Evolutionary conservation across 2,888 invertebrate species (phyloP).

Genomic region (Pyrgus malvae): DNA sequence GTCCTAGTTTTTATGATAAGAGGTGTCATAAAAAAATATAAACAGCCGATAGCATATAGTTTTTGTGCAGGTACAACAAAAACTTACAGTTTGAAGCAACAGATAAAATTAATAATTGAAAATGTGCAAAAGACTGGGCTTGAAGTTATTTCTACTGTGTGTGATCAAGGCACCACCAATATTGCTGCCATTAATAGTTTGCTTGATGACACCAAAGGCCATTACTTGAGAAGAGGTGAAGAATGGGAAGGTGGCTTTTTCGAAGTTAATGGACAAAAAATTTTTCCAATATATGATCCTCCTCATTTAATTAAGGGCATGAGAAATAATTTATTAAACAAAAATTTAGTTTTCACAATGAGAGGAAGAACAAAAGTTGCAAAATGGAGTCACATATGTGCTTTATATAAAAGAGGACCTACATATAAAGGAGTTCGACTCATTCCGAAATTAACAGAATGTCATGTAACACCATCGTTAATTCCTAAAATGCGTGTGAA

Average conservation of each 20-base stretch:
- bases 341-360: background rate
- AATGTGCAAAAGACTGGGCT: slow-evolving; percentile 24
- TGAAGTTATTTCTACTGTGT: slow-evolving; percentile 30
- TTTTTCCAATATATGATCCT: background rate
- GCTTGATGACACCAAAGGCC: background rate
- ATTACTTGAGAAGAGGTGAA: slow-evolving; percentile 6
- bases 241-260: slow-evolving; percentile 1
- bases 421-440: background rate
- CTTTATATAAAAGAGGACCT: background rate
- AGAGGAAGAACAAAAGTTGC: background rate
- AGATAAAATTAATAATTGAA: slow-evolving; percentile 24
- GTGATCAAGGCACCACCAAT: slow-evolving; percentile 12
- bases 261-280: background rate
- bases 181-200: background rate
- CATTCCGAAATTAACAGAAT: background rate
- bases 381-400: background rate
- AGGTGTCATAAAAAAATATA: slow-evolving; percentile 37
- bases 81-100: background rate
- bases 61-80: slow-evolving; percentile 20
- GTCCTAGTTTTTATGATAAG: slow-evolving; percentile 31
- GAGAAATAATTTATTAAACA: background rate
- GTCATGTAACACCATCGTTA: background rate
- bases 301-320: slow-evolving; percentile 1
- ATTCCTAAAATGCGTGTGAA: slow-evolving; percentile 1
- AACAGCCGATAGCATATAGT: slow-evolving; percentile 34